These are phyloP conservation scores for Silurus glanis DNA, from an alignment of 2,113 vertebrate species.

Conservation along the genomic window DNA sequence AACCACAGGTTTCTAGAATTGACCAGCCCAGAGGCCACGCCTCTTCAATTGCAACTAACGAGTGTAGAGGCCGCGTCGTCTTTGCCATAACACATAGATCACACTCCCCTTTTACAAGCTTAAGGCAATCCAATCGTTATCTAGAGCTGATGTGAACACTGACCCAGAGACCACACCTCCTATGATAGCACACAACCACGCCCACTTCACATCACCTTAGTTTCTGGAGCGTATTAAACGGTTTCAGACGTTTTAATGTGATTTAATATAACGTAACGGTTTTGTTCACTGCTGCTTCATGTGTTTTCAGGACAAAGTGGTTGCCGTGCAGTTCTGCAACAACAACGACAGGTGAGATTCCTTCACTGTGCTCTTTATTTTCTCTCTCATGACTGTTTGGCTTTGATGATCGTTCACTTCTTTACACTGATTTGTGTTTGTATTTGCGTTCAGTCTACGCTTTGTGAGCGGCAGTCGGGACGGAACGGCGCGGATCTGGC, in stretches of 20 bases:
- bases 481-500: conserved; percentile 92
- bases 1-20: neutral
- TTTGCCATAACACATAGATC: neutral
- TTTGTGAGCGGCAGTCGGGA: conserved; percentile 98
- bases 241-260: neutral
- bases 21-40: neutral
- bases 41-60: neutral
- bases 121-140: too few species aligned
- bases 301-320: conserved; percentile 88
- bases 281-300: neutral
- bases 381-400: neutral
- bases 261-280: neutral
- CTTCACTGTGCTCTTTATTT: neutral
- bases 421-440: neutral
- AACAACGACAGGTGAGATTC: conserved; percentile 85
- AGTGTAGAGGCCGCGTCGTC: neutral
- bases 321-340: conserved; percentile 96
- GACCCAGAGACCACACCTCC: neutral
- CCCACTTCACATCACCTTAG: neutral
- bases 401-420: too few species aligned
- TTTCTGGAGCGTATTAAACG: neutral
- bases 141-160: neutral
- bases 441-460: conserved; percentile 76
- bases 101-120: too few species aligned
- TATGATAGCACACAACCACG: neutral